Base-by-base conservation (phyloP, 2,113 vertebrate genomes). In the Scartelaos histophorus region DNA sequence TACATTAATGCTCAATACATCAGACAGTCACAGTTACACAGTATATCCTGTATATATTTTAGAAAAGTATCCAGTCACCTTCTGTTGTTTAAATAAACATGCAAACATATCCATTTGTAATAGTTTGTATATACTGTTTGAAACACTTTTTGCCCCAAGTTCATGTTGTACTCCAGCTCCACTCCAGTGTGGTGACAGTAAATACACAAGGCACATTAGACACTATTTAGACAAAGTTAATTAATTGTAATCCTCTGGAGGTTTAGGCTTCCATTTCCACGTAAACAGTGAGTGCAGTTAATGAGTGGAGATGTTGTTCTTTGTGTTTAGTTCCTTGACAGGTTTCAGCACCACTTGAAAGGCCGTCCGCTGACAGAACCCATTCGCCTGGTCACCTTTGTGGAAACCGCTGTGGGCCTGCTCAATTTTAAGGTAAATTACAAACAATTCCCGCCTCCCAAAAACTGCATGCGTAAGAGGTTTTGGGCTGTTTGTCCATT, bases 341-440 rank as follows among this genome's bases (percentile, higher is more conserved):
- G 94, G 93, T 98, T 98, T 95, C 93, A 90, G 79, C 90, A 84
- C 85, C 88, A 95, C 88, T 94, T 97, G 90, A 96, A 95, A 94
- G 95, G 94, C 90, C 94, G 95, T 90, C 86, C 92, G 84, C 94
- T 97, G 93, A 91, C 92, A 89, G 95, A 96, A 86, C 96, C 97
- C 87, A 89, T 99, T 88, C 94, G 96, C 93, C 95, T 99, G 90
- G 95, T 99, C 93, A 97, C 97, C 90, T 98, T 98, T 93, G 97
- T 99, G 95, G 98, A 99, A 95, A 98, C 95, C 51, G 97, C 98
- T 87, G 88, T 95, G 93, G 97, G 98, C 82, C 95, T 99, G 90
- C 96, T 99, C 88, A 97, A 97, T 95, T 97, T 99, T 93, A 97
- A 98, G 98, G 98, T 99, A 97, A 96, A 88, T 90, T 68, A 78